These are phyloP conservation scores for Elgaria multicarinata DNA, from an alignment of 2,113 vertebrate species.

Conservation along the genomic window DNA sequence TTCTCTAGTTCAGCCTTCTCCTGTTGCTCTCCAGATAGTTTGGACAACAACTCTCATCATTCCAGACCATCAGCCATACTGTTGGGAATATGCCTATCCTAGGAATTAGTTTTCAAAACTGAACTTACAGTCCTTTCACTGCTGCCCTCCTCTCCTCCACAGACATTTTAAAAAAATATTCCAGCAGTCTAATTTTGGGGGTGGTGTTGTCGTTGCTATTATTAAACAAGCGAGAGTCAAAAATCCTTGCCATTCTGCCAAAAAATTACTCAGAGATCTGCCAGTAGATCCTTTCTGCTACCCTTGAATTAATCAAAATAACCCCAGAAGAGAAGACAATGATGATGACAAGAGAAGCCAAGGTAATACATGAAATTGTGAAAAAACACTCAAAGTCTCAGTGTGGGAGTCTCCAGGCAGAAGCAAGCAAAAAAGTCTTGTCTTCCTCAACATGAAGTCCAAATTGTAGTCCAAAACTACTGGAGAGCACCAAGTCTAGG, in stretches of 20 bases:
- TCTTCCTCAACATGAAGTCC: too few relatives aligned
- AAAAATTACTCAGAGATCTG: not conserved
- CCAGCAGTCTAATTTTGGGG: not conserved
- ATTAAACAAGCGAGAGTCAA: not conserved
- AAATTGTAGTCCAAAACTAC: too few relatives aligned
- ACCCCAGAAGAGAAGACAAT: not conserved
- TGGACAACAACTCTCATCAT: too few relatives aligned
- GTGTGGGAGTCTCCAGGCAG: too few relatives aligned
- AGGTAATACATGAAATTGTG: not conserved
- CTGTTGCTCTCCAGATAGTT: too few relatives aligned
- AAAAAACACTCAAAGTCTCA: not conserved
- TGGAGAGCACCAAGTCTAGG: too few relatives aligned
- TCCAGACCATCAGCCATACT: too few relatives aligned
- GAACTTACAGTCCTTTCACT: not conserved
- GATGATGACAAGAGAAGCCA: not conserved
- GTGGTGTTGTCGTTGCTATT: not conserved
- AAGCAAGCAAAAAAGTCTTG: too few relatives aligned
- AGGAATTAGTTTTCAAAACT: not conserved
- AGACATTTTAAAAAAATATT: not conserved
- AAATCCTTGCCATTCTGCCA: not conserved
- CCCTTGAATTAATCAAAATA: too few relatives aligned
- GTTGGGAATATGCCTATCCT: too few relatives aligned
- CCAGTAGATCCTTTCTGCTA: too few relatives aligned
- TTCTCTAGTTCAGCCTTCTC: too few relatives aligned
- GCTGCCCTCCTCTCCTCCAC: not conserved